These are phyloP conservation scores for Lagopus leucura DNA, from an alignment of 2,113 vertebrate species.

Conservation along the genomic window DNA sequence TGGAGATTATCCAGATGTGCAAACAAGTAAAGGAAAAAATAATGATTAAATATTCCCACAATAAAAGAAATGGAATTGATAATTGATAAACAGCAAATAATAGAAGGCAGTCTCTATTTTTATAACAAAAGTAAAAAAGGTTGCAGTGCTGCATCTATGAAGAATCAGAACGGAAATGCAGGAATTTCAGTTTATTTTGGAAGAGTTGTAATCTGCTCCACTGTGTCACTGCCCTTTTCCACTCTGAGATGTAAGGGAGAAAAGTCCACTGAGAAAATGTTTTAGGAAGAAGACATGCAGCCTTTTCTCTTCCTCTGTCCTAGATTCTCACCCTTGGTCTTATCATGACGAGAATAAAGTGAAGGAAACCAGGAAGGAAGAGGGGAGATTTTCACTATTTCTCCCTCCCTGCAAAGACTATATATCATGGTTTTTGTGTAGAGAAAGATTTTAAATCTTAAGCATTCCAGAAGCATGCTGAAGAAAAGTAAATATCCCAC, in stretches of 20 bases:
- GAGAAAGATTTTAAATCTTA: neutral
- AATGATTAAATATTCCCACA: slow-evolving; percentile 38
- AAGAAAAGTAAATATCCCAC: neutral
- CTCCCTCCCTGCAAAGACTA: neutral
- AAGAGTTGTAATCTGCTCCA: neutral
- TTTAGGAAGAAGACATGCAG: neutral
- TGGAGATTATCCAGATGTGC: slow-evolving; percentile 66
- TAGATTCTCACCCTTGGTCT: neutral
- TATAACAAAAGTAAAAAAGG: neutral
- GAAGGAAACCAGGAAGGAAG: neutral
- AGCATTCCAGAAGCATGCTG: neutral
- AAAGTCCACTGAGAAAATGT: neutral
- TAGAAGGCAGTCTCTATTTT: neutral
- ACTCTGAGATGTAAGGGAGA: neutral
- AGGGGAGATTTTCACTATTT: neutral
- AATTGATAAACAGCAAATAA: slow-evolving; percentile 50
- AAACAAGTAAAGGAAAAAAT: slow-evolving; percentile 52
- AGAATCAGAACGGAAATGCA: neutral
- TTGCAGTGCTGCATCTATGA: neutral
- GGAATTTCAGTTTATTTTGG: neutral
- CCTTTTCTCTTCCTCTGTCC: neutral
- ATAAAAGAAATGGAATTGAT: slow-evolving; percentile 12
- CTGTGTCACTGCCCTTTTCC: neutral
- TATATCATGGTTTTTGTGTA: neutral
- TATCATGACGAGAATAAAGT: neutral